phyloP scores from a whole-genome alignment of 1,140 invertebrate genomes.

The Drosophila azteca region DNA sequence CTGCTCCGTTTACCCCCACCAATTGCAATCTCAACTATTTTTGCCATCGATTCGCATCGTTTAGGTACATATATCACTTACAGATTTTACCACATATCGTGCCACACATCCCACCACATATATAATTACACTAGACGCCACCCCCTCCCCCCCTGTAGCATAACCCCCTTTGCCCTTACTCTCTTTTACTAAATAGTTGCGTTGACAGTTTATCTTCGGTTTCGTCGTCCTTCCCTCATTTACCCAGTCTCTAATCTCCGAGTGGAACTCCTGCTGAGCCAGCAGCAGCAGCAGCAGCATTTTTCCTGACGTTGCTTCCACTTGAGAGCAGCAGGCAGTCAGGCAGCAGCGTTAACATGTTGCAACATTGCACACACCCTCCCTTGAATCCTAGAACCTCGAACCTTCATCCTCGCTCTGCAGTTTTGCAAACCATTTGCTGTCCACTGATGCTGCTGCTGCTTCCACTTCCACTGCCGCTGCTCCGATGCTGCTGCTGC shows the following conservation, averaged over 20 bases:
- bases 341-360: constrained; percentile 15
- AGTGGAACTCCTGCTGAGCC: constrained; percentile 29
- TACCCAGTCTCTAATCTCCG: constrained; percentile 17
- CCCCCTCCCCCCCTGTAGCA: not conserved
- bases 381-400: not conserved
- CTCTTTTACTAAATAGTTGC: constrained; percentile 16
- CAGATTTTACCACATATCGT: too few species aligned
- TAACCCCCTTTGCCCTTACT: too few species aligned
- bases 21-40: too few species aligned
- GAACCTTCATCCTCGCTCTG: not conserved
- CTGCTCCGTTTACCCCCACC: too few species aligned
- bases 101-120: not conserved
- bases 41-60: too few species aligned
- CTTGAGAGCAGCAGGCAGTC: constrained; percentile 12
- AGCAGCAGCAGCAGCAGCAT: constrained; percentile 35
- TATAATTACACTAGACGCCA: not conserved
- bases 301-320: constrained; percentile 54
- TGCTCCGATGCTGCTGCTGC: constrained; percentile 3
- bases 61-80: too few species aligned
- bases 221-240: not conserved
- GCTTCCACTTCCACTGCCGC: constrained; percentile 11
- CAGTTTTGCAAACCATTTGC: constrained; percentile 21
- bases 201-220: constrained; percentile 34
- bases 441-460: constrained; percentile 19
- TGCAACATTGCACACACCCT: constrained; percentile 23